phyloP scores from a whole-genome alignment of 1,140 invertebrate genomes.

The Pachypeltis micranthus region DNA sequence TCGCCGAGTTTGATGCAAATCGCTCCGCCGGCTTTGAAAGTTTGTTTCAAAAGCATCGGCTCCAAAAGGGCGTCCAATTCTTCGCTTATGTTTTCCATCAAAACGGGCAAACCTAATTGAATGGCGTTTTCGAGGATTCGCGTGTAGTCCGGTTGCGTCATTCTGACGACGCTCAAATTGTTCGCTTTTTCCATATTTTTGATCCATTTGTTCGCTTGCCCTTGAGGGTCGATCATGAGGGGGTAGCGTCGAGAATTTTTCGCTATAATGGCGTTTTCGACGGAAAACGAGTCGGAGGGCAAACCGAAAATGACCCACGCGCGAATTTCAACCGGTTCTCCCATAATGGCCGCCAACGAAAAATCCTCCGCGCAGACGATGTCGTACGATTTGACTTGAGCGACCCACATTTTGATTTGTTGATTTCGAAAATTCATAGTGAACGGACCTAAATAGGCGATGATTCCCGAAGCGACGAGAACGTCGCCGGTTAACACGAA shows the following conservation, averaged over 20 bases:
- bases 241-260: constrained; percentile 74
- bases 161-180: constrained; percentile 68
- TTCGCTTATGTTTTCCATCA: constrained; percentile 78
- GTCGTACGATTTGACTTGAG: constrained; percentile 47
- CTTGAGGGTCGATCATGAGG: constrained; percentile 89
- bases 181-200: constrained; percentile 86
- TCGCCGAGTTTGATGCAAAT: constrained; percentile 75
- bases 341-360: constrained; percentile 60
- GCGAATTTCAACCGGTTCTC: constrained; percentile 74
- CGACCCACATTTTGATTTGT: constrained; percentile 62
- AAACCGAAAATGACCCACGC: constrained; percentile 86
- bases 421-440: constrained; percentile 59
- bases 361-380: constrained; percentile 66
- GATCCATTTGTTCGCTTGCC: constrained; percentile 88
- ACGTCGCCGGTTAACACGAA: constrained; percentile 55
- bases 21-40: constrained; percentile 74
- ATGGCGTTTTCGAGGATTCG: constrained; percentile 81
- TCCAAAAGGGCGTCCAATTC: constrained; percentile 84
- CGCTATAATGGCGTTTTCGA: constrained; percentile 87
- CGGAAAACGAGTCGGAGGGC: constrained; percentile 76
- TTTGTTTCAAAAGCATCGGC: constrained; percentile 74
- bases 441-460: constrained; percentile 85
- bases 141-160: constrained; percentile 71
- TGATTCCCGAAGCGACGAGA: constrained; percentile 72
- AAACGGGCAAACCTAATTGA: constrained; percentile 76